These are phyloP conservation scores for Harmothoe impar DNA, from an alignment of 2,888 invertebrate species.

Conservation along the genomic window DNA sequence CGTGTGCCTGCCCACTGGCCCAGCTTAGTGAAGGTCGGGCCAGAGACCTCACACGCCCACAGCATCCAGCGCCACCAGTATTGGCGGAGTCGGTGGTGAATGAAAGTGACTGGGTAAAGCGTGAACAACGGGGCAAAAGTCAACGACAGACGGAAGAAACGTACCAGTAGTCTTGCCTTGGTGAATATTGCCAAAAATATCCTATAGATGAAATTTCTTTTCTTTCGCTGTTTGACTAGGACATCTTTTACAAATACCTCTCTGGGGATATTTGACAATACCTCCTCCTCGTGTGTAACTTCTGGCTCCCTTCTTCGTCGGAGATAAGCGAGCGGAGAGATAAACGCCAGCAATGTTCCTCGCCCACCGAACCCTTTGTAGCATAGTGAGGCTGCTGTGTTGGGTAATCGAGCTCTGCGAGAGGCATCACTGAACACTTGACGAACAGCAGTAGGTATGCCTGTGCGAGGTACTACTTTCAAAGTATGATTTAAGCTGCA, in stretches of 20 bases:
- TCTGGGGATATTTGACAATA: conserved; percentile 62
- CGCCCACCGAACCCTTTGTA: background rate
- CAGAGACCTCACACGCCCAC: conserved; percentile 82
- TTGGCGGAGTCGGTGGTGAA: conserved; percentile 64
- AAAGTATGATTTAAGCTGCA: background rate
- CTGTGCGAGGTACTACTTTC: background rate
- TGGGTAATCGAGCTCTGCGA: background rate
- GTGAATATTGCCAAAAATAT: conserved; percentile 50
- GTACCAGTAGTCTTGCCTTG: conserved; percentile 21
- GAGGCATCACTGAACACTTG: background rate
- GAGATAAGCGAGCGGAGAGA: conserved; percentile 9
- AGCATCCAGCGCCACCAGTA: conserved; percentile 74
- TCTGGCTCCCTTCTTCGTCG: background rate
- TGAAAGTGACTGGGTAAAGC: conserved; percentile 73
- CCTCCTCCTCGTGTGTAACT: conserved; percentile 23
- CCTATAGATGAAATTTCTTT: conserved; percentile 34
- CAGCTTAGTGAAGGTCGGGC: conserved; percentile 85
- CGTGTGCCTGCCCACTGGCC: conserved; percentile 85
- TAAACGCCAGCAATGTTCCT: conserved; percentile 2
- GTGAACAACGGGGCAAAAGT: conserved; percentile 74
- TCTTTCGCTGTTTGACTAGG: conserved; percentile 48
- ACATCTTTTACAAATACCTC: conserved; percentile 67
- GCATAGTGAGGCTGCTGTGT: background rate
- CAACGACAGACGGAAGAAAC: conserved; percentile 70
- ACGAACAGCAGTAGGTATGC: background rate